These are phyloP conservation scores for Drosophila antonietae DNA, from an alignment of 2,888 invertebrate species.

Conservation along the genomic window DNA sequence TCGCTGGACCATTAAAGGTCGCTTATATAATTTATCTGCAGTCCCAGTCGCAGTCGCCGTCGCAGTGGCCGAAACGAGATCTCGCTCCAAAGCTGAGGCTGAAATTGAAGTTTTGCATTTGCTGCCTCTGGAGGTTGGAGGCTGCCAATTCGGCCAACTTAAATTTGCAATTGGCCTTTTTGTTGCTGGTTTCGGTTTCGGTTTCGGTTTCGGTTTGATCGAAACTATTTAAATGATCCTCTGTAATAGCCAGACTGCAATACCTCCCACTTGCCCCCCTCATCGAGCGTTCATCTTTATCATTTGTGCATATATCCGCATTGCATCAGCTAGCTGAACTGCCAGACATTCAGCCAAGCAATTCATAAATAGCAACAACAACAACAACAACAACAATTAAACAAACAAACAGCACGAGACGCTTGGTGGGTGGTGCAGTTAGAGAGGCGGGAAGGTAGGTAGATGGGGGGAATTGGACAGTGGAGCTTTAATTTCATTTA, in stretches of 20 bases:
- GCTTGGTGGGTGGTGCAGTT: constrained; percentile 21
- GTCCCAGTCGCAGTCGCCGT: constrained; percentile 42
- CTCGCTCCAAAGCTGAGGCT: constrained; percentile 24
- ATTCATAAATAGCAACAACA: constrained; percentile 64
- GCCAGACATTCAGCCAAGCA: constrained; percentile 68
- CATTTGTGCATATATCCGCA: constrained; percentile 71
- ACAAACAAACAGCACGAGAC: constrained; percentile 67
- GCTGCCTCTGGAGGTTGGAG: constrained; percentile 14
- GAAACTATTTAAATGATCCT: constrained; percentile 42
- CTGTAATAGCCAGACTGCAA: neutral
- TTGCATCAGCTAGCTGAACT: constrained; percentile 58
- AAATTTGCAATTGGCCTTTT: constrained; percentile 46
- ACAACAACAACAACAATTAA: constrained; percentile 58
- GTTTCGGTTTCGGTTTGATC: constrained; percentile 15
- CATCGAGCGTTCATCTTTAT: constrained; percentile 43
- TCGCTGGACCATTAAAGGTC: constrained; percentile 83
- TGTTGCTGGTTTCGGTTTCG: constrained; percentile 3
- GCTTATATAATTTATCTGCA: constrained; percentile 74
- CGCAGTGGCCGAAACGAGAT: constrained; percentile 30
- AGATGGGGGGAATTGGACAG: neutral
- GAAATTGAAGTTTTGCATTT: constrained; percentile 31
- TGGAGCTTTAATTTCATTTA: constrained; percentile 31
- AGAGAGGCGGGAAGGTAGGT: too few relatives aligned
- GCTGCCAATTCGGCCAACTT: constrained; percentile 17
- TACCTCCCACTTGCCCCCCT: neutral